These are phyloP conservation scores for Tupaia chinensis DNA, from an alignment of 2,113 vertebrate species.

Conservation along the genomic window DNA sequence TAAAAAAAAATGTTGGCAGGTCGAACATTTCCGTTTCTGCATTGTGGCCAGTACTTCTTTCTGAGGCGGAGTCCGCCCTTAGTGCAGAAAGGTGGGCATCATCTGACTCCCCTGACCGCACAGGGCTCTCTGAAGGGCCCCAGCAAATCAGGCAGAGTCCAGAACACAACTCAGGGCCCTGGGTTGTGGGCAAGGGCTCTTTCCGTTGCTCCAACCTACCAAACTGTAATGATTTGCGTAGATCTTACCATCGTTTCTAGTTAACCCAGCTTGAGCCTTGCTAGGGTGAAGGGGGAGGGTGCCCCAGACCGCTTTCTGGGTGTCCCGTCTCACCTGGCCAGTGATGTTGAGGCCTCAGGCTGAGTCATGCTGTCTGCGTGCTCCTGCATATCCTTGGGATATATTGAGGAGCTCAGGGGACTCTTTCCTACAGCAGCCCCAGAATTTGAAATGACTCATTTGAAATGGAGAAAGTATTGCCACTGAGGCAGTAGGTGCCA, in stretches of 20 bases:
- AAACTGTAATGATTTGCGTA: background rate
- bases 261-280: background rate
- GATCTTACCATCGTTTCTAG: background rate
- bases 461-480: background rate
- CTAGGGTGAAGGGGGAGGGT: background rate
- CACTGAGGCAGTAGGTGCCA: background rate
- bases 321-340: background rate
- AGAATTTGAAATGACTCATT: background rate
- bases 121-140: background rate
- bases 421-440: background rate
- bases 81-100: background rate
- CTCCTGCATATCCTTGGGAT: background rate
- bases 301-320: background rate
- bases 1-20: too few relatives aligned
- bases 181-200: background rate
- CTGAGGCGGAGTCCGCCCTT: background rate
- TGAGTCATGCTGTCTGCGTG: accelerated
- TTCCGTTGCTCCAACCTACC: background rate
- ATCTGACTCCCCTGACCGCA: background rate
- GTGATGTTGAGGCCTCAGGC: background rate
- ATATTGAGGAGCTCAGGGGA: background rate
- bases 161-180: background rate
- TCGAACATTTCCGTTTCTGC: background rate
- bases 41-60: background rate
- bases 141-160: background rate